phyloP scores from a whole-genome alignment of 2,113 vertebrate species.

The Tupaia chinensis region DNA sequence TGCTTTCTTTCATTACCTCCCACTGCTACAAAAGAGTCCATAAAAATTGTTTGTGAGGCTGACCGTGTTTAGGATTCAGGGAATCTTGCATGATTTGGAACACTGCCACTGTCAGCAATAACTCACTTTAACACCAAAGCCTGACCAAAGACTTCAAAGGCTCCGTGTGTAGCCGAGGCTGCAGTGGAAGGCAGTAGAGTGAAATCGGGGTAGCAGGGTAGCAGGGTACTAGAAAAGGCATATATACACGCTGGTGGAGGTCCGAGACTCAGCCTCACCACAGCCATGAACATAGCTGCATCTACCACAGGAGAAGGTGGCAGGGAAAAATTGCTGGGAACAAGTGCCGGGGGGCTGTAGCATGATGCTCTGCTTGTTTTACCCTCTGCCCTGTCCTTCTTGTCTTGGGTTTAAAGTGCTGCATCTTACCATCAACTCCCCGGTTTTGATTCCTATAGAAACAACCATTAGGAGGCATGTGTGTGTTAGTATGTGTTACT shows the following conservation, averaged over 20 bases:
- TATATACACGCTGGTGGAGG: neutral
- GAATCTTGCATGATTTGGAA: neutral
- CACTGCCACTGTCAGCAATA: neutral
- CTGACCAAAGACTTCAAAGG: neutral
- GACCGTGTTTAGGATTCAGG: neutral
- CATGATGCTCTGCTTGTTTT: neutral
- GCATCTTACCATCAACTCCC: neutral
- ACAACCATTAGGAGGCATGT: neutral
- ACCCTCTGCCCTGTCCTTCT: neutral
- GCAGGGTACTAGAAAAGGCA: neutral
- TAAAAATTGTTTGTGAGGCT: neutral
- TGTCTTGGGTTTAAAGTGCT: neutral
- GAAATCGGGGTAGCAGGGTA: accelerated
- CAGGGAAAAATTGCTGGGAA: neutral
- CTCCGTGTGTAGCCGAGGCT: neutral
- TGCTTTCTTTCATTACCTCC: neutral
- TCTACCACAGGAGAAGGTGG: neutral
- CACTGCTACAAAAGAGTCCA: neutral
- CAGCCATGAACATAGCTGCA: neutral
- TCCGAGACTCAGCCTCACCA: neutral
- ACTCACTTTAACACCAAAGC: neutral
- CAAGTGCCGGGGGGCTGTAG: neutral
- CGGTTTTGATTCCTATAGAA: neutral
- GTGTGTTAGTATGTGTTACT: neutral
- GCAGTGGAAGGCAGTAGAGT: neutral